Percentiles rank a stretch among this genome's conserved stretches.
These are phyloP conservation scores for Drosophila neocordata DNA, from an alignment of 1,140 invertebrate species.

Conservation along the genomic window DNA sequence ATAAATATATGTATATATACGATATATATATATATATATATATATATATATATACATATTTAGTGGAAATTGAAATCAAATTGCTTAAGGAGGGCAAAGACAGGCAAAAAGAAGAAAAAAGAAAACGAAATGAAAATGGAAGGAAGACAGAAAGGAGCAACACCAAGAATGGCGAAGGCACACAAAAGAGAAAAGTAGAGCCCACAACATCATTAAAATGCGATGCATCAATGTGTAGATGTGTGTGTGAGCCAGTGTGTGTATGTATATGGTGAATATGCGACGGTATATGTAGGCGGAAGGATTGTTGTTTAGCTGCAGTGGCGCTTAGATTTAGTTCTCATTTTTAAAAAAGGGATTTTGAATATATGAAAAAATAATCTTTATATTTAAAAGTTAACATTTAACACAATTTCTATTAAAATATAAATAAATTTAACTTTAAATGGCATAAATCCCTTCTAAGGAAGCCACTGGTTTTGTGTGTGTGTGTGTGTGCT, in stretches of 20 bases:
- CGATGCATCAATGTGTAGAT: slow-evolving; percentile 46
- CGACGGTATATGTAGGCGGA: not conserved
- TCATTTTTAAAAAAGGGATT: not conserved
- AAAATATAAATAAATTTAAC: no score
- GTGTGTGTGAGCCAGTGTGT: not conserved
- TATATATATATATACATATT: no score
- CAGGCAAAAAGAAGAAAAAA: slow-evolving; percentile 10
- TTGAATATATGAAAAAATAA: no score
- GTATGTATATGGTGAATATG: slow-evolving; percentile 1
- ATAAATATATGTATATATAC: slow-evolving; percentile 20
- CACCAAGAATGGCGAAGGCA: not conserved
- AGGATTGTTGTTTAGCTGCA: not conserved
- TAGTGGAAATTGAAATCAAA: slow-evolving; percentile 63
- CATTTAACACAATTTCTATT: no score
- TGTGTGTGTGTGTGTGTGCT: slow-evolving; percentile 6
- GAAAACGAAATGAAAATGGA: slow-evolving; percentile 16
- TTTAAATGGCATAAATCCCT: not conserved
- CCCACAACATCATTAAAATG: slow-evolving; percentile 45
- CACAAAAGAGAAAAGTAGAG: slow-evolving; percentile 14
- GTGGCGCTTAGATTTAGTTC: not conserved
- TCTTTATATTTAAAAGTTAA: no score
- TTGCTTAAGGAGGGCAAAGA: slow-evolving; percentile 38
- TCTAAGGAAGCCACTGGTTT: not conserved
- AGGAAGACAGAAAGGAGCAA: not conserved
- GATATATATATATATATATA: no score